phyloP scores from a whole-genome alignment of 2,113 vertebrate genomes.

The Puntigrus tetrazona region DNA sequence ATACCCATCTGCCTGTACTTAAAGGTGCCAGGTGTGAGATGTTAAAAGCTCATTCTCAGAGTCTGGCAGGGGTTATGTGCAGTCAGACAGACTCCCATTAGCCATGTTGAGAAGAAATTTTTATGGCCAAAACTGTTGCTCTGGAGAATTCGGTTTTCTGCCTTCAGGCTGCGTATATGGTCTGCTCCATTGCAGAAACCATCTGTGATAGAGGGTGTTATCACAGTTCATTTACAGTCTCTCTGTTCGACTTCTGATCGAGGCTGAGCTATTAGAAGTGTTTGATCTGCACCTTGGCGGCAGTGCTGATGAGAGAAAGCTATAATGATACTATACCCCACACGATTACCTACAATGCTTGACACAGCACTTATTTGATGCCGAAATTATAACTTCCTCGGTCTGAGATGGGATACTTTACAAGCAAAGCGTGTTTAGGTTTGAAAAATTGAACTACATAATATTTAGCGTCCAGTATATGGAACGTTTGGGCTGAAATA shows the following conservation, averaged over 20 bases:
- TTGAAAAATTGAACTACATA: not conserved
- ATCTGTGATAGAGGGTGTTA: conserved; percentile 40
- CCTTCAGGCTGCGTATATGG: not conserved
- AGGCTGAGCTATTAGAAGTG: conserved; percentile 22
- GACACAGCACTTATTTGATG: conserved; percentile 19
- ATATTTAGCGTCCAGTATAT: not conserved
- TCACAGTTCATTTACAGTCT: conserved; percentile 43
- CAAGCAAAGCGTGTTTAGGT: not conserved
- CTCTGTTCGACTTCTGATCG: not conserved
- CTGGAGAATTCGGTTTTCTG: conserved; percentile 43
- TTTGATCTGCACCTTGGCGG: conserved; percentile 25
- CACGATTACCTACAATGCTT: not conserved
- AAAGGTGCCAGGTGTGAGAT: conserved; percentile 57
- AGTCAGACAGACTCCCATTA: conserved; percentile 65
- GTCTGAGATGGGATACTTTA: not conserved
- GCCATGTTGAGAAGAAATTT: conserved; percentile 57
- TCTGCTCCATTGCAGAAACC: conserved; percentile 8
- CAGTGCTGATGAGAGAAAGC: not conserved
- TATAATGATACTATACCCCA: conserved; percentile 25
- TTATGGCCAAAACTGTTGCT: conserved; percentile 59
- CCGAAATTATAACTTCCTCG: not conserved
- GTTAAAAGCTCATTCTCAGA: conserved; percentile 61
- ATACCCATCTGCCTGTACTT: conserved; percentile 58
- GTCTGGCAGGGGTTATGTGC: conserved; percentile 66
- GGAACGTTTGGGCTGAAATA: not conserved